phyloP scores from a whole-genome alignment of 2,888 invertebrate species.

The Sinodicranocentrus sp. region DNA sequence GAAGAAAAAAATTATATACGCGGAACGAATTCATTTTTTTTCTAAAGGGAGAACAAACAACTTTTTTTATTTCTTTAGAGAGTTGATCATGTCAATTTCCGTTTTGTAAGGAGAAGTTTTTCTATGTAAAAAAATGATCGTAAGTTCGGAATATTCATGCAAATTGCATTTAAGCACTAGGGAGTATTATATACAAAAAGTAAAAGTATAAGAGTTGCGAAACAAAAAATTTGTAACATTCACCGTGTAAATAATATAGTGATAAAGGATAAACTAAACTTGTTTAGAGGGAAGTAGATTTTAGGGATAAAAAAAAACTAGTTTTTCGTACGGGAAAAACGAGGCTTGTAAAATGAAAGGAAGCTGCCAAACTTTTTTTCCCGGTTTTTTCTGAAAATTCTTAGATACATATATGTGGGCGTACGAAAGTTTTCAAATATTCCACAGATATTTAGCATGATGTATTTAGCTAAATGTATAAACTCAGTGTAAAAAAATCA shows the following conservation, averaged over 20 bases:
- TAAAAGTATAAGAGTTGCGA: too few species aligned
- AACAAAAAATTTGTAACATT: too few species aligned
- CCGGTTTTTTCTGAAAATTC: too few species aligned
- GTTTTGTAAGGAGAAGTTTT: neutral
- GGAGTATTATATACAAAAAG: too few species aligned
- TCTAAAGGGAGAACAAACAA: neutral
- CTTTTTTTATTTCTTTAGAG: neutral
- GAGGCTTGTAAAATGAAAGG: neutral
- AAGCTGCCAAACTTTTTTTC: conserved; percentile 3
- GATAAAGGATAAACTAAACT: too few species aligned
- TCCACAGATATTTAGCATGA: too few species aligned
- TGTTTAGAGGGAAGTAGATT: too few species aligned
- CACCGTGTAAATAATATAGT: too few species aligned
- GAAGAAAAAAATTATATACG: neutral
- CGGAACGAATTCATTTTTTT: neutral
- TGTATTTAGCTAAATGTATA: too few species aligned
- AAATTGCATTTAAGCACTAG: neutral
- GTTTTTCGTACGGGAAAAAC: conserved; percentile 3
- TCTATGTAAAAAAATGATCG: neutral
- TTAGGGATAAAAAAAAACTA: neutral
- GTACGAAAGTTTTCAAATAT: too few species aligned
- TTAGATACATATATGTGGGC: too few species aligned
- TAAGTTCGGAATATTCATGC: neutral
- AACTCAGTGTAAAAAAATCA: too few species aligned
- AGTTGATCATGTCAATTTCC: neutral